Evolutionary conservation across 2,888 invertebrate genomes (phyloP).

Genomic region (Drosophila nr. perissopoda): DNA sequence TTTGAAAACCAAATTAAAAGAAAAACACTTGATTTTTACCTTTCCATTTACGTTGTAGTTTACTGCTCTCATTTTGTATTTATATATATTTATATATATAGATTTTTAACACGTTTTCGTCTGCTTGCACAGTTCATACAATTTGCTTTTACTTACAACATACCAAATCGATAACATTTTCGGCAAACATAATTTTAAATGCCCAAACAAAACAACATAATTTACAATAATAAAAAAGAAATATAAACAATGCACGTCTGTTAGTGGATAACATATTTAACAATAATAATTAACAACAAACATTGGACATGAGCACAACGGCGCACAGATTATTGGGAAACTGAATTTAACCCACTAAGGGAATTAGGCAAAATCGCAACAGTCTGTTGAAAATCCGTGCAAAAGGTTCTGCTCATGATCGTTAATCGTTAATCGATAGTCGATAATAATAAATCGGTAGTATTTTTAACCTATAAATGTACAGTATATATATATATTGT

Average conservation of each 20-base stretch:
- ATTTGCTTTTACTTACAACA: conserved; percentile 43
- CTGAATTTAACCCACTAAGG: conserved; percentile 84
- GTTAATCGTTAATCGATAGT: conserved; percentile 13
- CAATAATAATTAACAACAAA: conserved; percentile 44
- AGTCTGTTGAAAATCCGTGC: conserved; percentile 67
- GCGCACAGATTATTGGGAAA: conserved; percentile 70
- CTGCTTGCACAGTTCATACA: conserved; percentile 53
- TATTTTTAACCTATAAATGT: conserved; percentile 14
- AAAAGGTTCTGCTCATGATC: conserved; percentile 48
- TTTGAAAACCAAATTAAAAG: not conserved
- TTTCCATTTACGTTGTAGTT: conserved; percentile 55
- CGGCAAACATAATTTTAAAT: conserved; percentile 31
- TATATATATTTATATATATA: conserved; percentile 13
- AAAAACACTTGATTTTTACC: conserved; percentile 22
- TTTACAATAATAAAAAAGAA: conserved; percentile 30
- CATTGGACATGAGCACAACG: conserved; percentile 66
- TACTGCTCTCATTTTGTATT: conserved; percentile 47
- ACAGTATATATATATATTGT: conserved; percentile 10
- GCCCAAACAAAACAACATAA: conserved; percentile 20
- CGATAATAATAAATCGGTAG: not conserved
- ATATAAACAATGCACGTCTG: conserved; percentile 34
- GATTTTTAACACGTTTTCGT: conserved; percentile 41
- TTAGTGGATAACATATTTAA: conserved; percentile 33
- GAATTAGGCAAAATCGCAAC: conserved; percentile 83
- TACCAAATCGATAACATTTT: conserved; percentile 61